Base-by-base conservation (phyloP, 1,140 invertebrate genomes). In the Pseudomyrmex dendroicus region DNA sequence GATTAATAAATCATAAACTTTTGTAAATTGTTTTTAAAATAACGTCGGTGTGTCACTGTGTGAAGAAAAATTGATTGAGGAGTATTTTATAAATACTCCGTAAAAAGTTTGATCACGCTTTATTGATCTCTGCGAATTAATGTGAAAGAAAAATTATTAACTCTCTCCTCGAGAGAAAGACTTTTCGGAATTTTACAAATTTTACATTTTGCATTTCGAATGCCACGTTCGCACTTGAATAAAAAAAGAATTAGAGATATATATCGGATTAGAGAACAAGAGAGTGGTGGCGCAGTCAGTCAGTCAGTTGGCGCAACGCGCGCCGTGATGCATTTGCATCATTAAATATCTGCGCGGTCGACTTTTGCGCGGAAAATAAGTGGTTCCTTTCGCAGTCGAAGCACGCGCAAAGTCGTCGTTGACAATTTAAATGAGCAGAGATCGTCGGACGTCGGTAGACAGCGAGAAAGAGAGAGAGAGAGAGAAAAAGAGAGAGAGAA, bases 351-450 rank as follows among this genome's bases (percentile, higher is more conserved):
- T 54, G 61, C n/a, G 61, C 10, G 25, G 48, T 56, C 52, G 74
- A 78, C 64, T 68, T 78, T 68, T 78, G 20, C 74, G 44, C 62
- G 62, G n/a, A 44, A 66, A 46, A 78, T 78, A 70, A 44, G 64
- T 9, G 44, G 66, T 13, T 22, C 35, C 7, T 68, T 59, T 78
- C 15, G 76, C 17, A 78, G 44, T 70, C 76, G 35, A 56, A 68
- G 74, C 63, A 68, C 76, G 66, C 54, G 66, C 54, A 57, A 72
- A 72, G 44, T 80, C 66, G 54, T 80, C 54, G 66, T 72, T 72
- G 76, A 80, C 76, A 80, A 80, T 80, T 80, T 70, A 80, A 70
- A 80, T 59, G 66, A 72, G 54, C 66, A 54, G 64, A 57, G 54
- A 80, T 80, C 66, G 48, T 13, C 5, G 66, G 17, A 15, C 48